Evolutionary conservation across 2,888 invertebrate genomes (phyloP).

Genomic region (Acanthosepion lycidas): DNA sequence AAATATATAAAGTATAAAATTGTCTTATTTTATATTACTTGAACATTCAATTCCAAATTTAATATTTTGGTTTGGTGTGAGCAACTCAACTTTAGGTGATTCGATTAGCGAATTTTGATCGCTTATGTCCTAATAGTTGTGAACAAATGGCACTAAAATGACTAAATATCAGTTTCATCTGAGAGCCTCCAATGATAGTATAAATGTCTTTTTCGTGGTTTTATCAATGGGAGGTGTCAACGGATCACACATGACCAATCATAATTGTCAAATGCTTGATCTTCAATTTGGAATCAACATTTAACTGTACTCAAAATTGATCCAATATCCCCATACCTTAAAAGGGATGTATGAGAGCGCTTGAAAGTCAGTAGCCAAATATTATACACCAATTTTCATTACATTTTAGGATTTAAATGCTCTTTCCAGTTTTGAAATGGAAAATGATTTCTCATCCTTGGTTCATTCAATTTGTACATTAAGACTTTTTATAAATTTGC

Average conservation of each 20-base stretch:
- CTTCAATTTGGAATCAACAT: neutral
- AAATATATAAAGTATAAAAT: conserved; percentile 38
- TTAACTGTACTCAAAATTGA: neutral
- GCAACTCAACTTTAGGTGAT: neutral
- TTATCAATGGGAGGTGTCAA: neutral
- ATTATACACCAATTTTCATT: neutral
- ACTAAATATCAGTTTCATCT: neutral
- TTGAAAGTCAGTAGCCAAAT: neutral
- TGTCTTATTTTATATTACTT: neutral
- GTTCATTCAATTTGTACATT: neutral
- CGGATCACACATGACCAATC: neutral
- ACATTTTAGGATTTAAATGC: neutral
- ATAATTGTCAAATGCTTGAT: neutral
- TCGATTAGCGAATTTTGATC: neutral
- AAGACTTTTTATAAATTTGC: neutral
- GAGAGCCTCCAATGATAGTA: neutral
- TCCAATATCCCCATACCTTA: neutral
- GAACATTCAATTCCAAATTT: neutral
- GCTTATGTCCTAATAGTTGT: neutral
- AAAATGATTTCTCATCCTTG: neutral
- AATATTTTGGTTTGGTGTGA: neutral
- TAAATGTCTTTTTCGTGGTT: neutral
- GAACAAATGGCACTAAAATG: neutral
- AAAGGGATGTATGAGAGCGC: neutral
- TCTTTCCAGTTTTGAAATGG: neutral